Conservation (phyloP, 2,113 vertebrate genomes). For the Melospiza georgiana region DNA sequence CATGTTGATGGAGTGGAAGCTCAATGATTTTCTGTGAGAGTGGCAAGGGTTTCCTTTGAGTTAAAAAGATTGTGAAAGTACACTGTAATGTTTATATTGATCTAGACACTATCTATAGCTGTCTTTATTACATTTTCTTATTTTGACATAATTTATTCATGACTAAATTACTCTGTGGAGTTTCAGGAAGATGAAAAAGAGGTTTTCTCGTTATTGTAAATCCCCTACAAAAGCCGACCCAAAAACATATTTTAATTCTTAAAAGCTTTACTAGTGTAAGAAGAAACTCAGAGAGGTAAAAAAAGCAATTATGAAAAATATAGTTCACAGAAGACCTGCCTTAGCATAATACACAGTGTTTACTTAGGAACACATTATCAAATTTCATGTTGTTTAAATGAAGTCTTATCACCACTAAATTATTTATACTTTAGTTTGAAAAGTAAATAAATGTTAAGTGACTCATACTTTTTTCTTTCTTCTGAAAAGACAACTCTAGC, state of each 20-base stretch:
- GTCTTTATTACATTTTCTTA: slow-evolving; percentile 47
- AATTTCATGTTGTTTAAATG: slow-evolving; percentile 20
- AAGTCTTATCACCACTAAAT: slow-evolving; percentile 12
- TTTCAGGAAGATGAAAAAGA: slow-evolving; percentile 30
- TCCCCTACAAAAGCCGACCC: neutral
- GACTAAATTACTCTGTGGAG: neutral
- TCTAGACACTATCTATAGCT: slow-evolving; percentile 55
- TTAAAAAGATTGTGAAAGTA: slow-evolving; percentile 33
- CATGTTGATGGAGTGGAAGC: neutral
- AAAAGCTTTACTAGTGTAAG: neutral
- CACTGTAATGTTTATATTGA: slow-evolving; percentile 54
- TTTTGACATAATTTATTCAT: slow-evolving; percentile 65
- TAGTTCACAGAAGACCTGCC: neutral
- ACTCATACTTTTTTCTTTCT: neutral
- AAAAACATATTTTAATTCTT: neutral
- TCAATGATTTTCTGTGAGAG: neutral
- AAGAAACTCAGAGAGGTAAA: neutral
- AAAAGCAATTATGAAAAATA: neutral
- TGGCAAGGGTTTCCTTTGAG: slow-evolving; percentile 19
- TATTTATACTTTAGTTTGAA: slow-evolving; percentile 51
- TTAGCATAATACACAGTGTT: neutral
- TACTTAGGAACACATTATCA: slow-evolving; percentile 43
- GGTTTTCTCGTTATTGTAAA: neutral
- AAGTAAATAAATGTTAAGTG: slow-evolving; percentile 35
- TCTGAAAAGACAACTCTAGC: neutral